Conservation (phyloP, 2,797 vertebrate species). For the Helicolenus hilgendorfi region DNA sequence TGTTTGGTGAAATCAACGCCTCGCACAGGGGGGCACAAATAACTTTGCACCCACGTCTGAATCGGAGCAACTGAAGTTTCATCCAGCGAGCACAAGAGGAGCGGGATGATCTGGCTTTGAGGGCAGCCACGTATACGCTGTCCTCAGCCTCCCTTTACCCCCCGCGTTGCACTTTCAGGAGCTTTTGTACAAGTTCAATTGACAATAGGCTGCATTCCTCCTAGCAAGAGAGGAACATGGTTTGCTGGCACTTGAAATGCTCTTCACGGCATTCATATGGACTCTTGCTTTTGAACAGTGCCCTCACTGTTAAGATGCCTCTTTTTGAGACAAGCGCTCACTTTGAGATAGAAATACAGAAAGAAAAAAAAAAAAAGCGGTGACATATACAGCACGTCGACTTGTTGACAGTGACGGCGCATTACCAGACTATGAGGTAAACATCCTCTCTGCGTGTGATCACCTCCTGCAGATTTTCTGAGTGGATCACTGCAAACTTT, state of each 20-base stretch:
- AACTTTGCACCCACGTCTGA: constrained; percentile 73
- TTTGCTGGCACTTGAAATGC: constrained; percentile 79
- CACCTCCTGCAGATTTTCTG: constrained; percentile 38
- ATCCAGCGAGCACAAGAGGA: constrained; percentile 40
- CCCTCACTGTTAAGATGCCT: constrained; percentile 72
- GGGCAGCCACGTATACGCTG: constrained; percentile 36
- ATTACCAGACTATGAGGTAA: constrained; percentile 61
- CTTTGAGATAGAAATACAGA: constrained; percentile 70
- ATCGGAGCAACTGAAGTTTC: constrained; percentile 56
- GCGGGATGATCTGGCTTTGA: constrained; percentile 36
- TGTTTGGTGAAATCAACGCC: constrained; percentile 81
- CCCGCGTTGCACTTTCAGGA: constrained; percentile 47
- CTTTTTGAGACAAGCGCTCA: constrained; percentile 62
- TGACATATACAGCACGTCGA: constrained; percentile 46
- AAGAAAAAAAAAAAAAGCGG: constrained; percentile 58
- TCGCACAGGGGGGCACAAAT: constrained; percentile 82
- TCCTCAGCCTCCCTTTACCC: constrained; percentile 38
- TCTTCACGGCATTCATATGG: constrained; percentile 67
- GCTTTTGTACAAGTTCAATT: constrained; percentile 41
- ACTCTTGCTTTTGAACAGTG: constrained; percentile 78
- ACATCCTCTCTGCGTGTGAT: constrained; percentile 68
- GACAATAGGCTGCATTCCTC: constrained; percentile 84
- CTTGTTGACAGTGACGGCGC: constrained; percentile 63
- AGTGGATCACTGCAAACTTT: constrained; percentile 17
- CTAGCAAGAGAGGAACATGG: constrained; percentile 67